phyloP scores from a whole-genome alignment of 2,888 invertebrate genomes.

The Pyrrhosoma nymphula region DNA sequence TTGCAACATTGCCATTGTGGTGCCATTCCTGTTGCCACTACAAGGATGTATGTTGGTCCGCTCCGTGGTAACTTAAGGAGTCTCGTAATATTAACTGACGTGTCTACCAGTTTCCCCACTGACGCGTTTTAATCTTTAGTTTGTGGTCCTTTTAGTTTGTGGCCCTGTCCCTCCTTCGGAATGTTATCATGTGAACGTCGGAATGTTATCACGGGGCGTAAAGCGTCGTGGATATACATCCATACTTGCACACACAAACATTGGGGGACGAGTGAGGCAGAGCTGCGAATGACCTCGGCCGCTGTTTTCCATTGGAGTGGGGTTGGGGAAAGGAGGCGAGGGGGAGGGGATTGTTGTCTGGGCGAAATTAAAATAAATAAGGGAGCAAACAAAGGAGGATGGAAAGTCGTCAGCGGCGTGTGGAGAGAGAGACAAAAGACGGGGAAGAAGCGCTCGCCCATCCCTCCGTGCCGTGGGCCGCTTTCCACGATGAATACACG shows the following conservation, averaged over 20 bases:
- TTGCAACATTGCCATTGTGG: too few species aligned
- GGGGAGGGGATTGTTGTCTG: neutral
- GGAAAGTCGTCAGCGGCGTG: neutral
- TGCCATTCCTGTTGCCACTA: too few species aligned
- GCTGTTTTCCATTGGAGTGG: neutral
- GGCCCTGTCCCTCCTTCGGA: neutral
- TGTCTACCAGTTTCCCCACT: too few species aligned
- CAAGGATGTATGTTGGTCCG: too few species aligned
- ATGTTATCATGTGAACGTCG: neutral
- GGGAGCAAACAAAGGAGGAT: neutral
- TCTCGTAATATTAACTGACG: too few species aligned
- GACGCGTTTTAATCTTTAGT: too few species aligned
- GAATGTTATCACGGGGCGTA: neutral
- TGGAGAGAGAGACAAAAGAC: neutral
- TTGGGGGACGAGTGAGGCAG: too few species aligned
- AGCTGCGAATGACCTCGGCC: neutral
- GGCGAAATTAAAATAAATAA: constrained; percentile 13
- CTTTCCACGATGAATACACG: neutral
- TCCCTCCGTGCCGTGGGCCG: neutral
- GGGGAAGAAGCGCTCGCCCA: neutral
- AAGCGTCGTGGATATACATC: neutral
- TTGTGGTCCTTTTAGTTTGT: too few species aligned
- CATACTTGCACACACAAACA: too few species aligned
- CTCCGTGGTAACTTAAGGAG: too few species aligned
- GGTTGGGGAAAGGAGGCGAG: neutral